phyloP scores from a whole-genome alignment of 2,797 vertebrate species.

The Tenualosa ilisha region DNA sequence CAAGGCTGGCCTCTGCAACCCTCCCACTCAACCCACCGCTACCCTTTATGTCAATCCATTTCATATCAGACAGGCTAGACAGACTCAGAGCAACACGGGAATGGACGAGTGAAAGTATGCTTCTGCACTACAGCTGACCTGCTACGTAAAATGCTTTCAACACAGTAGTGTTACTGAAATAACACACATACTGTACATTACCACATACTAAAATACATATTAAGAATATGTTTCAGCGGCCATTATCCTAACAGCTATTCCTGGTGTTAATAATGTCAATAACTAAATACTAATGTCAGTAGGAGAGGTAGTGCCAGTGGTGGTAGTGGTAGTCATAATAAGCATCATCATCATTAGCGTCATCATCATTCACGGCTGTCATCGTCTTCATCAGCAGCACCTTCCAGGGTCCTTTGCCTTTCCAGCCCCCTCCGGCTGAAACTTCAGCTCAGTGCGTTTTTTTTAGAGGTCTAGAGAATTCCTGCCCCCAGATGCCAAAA shows the following conservation, averaged over 20 bases:
- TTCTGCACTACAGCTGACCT: conserved; percentile 39
- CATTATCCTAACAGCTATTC: background rate
- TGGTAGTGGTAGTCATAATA: conserved; percentile 61
- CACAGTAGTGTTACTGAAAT: background rate
- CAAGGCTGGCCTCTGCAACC: background rate
- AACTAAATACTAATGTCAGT: background rate
- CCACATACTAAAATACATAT: no score
- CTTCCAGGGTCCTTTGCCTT: background rate
- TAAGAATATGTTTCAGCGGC: background rate
- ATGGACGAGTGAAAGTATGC: conserved; percentile 49
- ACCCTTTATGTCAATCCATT: conserved; percentile 8
- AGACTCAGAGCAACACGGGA: conserved; percentile 23
- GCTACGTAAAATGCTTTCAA: background rate
- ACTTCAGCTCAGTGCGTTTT: conserved; percentile 65
- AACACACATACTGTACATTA: background rate
- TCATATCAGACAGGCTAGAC: conserved; percentile 38
- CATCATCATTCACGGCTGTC: conserved; percentile 15
- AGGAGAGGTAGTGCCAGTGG: background rate
- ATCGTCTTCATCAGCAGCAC: conserved; percentile 27
- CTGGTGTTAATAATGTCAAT: background rate
- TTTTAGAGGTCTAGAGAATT: conserved; percentile 64
- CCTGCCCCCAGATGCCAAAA: conserved; percentile 71
- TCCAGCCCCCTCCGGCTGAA: conserved; percentile 53
- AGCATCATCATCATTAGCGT: conserved; percentile 43
- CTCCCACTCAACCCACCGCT: background rate